phyloP scores from a whole-genome alignment of 2,113 vertebrate species.

The Xiphias gladius region DNA sequence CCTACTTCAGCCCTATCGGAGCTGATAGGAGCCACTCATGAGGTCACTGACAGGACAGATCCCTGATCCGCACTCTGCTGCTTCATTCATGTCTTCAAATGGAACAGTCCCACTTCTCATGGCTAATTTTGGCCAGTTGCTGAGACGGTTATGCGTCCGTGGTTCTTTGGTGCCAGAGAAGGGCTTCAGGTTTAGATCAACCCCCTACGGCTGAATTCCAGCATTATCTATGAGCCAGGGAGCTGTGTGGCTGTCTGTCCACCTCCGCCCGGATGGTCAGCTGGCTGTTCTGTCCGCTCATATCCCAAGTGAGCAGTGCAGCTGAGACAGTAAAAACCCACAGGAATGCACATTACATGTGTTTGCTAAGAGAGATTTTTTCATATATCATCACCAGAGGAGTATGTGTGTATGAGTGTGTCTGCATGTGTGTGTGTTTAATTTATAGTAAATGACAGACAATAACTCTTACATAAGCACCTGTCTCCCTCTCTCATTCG shows the following conservation, averaged over 20 bases:
- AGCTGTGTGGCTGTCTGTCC: slow-evolving; percentile 56
- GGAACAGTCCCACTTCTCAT: slow-evolving; percentile 61
- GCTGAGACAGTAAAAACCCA: slow-evolving; percentile 56
- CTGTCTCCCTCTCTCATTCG: slow-evolving; percentile 81
- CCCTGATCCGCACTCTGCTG: slow-evolving; percentile 15
- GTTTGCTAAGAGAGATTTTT: slow-evolving; percentile 58
- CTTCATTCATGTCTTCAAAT: slow-evolving; percentile 81
- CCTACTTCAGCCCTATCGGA: slow-evolving; percentile 67
- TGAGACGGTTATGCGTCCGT: slow-evolving; percentile 61
- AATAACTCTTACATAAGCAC: slow-evolving; percentile 83
- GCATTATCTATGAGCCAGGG: slow-evolving; percentile 76
- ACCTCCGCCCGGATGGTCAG: slow-evolving; percentile 27
- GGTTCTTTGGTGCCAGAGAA: slow-evolving; percentile 75
- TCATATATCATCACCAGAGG: slow-evolving; percentile 55
- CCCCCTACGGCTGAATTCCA: slow-evolving; percentile 78
- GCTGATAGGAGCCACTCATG: slow-evolving; percentile 71
- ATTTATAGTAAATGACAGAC: slow-evolving; percentile 72
- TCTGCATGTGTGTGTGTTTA: slow-evolving; percentile 62
- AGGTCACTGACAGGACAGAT: slow-evolving; percentile 61
- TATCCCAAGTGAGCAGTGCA: slow-evolving; percentile 34
- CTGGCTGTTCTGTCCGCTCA: slow-evolving; percentile 54
- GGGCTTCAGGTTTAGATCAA: slow-evolving; percentile 81
- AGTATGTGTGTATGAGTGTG: slow-evolving; percentile 26
- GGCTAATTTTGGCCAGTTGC: slow-evolving; percentile 83
- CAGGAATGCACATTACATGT: slow-evolving; percentile 66